Evolutionary conservation across 1,140 invertebrate genomes (phyloP), one percentile per base, ranked within the genome.

Genomic region (Holcopasites calliopsidis): DNA sequence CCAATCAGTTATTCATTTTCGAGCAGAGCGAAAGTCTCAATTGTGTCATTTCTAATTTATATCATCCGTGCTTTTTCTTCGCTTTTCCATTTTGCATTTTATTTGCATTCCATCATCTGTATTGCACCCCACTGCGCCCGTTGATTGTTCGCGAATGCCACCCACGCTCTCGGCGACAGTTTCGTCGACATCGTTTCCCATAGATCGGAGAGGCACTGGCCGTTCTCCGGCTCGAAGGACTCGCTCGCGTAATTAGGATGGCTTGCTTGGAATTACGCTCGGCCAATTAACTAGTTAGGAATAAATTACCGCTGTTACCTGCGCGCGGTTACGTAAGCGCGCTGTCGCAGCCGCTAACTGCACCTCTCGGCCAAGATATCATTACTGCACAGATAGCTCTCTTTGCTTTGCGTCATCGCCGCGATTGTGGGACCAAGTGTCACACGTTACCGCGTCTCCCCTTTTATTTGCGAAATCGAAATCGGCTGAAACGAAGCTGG

Each of bases 231-330:
- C 28, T 23, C 33, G 57, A 62, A 62, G 57, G 57, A 28, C 33
- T 71, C 31, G 33, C 54, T 26, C 44, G 33, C 18, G 44, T 81
- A 80, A 82, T 82, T 82, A 81, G 66, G 79, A 72, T 81, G 64
- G 61, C 28, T 61, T 68, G 78, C 38, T 82, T 62, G 61, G 55
- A 72, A 77, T 80, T 72, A 68, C 77, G 58, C 65, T 70, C 64
- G 47, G 66, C 61, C 70, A 83, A 86, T 85, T 87, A 86, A 85
- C 76, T 76, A 84, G 75, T 77, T 80, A 68, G 82, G 72, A 74
- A 85, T 84, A 84, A 85, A 85, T 85, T 80, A 84, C 55, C 69
- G 60, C 65, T 78, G 65, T 78, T 72, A 74, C 62, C 81, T 78
- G 74, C 68, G 58, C 47, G 58, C 26, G 64, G 60, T 87, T 87